Evolutionary conservation across 2,797 vertebrate species (phyloP).

Genomic region (Paramormyrops hopkinsi): DNA sequence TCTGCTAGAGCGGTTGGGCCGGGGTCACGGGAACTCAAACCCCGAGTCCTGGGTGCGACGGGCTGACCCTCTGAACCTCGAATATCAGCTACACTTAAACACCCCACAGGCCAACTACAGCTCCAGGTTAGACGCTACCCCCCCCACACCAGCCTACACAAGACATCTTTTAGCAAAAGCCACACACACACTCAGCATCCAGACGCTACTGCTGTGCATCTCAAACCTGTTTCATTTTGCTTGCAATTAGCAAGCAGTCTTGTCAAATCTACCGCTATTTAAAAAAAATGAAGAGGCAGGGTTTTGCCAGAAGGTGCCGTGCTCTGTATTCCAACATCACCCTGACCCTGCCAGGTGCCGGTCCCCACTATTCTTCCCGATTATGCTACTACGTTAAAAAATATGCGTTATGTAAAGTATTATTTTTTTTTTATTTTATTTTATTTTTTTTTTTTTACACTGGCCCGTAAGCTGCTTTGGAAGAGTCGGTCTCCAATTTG

Average conservation of each 20-base stretch:
- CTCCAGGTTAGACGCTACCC: neutral
- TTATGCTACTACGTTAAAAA: neutral
- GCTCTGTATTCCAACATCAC: neutral
- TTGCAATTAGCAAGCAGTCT: neutral
- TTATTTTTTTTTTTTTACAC: too few relatives aligned
- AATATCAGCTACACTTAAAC: neutral
- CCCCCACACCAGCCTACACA: neutral
- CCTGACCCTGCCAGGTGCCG: neutral
- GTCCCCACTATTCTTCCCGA: neutral
- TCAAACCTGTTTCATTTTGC: neutral
- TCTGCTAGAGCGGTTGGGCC: neutral
- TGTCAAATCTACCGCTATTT: neutral
- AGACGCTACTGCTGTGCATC: neutral
- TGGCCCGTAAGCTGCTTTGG: neutral
- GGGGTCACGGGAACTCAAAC: neutral
- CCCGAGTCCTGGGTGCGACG: neutral
- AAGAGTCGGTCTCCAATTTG: neutral
- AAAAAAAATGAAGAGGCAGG: neutral
- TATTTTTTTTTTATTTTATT: too few relatives aligned
- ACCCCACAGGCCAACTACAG: neutral
- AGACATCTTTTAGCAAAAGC: neutral
- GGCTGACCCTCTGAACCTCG: neutral
- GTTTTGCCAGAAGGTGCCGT: neutral
- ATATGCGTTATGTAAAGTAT: too few relatives aligned
- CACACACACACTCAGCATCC: neutral